phyloP scores from a whole-genome alignment of 2,888 invertebrate species.

The Tipula unca region DNA sequence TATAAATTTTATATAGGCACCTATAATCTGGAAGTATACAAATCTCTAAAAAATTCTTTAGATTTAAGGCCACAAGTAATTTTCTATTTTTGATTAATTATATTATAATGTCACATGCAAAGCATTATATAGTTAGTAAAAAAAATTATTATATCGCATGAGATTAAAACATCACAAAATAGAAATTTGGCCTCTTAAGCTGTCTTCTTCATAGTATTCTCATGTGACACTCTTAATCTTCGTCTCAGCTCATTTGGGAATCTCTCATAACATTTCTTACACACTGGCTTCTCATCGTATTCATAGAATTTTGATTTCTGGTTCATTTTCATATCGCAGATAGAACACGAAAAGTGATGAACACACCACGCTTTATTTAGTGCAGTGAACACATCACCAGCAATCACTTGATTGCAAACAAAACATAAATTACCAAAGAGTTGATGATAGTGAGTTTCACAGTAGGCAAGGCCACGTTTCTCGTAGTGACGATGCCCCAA shows the following conservation, averaged over 20 bases:
- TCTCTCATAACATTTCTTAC: slow-evolving; percentile 96
- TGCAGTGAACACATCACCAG: slow-evolving; percentile 95
- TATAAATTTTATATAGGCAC: neutral
- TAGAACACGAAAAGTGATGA: slow-evolving; percentile 95
- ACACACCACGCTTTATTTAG: slow-evolving; percentile 99
- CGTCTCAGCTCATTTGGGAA: slow-evolving; percentile 91
- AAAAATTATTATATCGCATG: neutral
- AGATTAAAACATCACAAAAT: neutral
- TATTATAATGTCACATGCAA: neutral
- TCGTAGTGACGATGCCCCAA: slow-evolving; percentile 98
- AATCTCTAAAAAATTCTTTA: neutral
- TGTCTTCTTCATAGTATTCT: slow-evolving; percentile 57
- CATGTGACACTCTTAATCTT: slow-evolving; percentile 81
- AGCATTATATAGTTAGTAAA: neutral
- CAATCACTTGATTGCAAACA: slow-evolving; percentile 96
- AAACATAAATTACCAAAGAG: slow-evolving; percentile 98
- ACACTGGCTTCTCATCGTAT: slow-evolving; percentile 95
- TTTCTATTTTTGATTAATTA: neutral
- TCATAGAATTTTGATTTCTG: slow-evolving; percentile 99
- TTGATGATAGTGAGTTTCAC: slow-evolving; percentile 98
- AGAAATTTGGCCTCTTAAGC: neutral
- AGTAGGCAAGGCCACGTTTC: slow-evolving; percentile 96
- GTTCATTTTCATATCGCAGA: slow-evolving; percentile 93
- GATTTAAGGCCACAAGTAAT: neutral
- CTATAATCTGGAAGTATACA: neutral